Evolutionary conservation across 2,888 invertebrate species (phyloP).

Genomic region (Pasiphila rectangulata): DNA sequence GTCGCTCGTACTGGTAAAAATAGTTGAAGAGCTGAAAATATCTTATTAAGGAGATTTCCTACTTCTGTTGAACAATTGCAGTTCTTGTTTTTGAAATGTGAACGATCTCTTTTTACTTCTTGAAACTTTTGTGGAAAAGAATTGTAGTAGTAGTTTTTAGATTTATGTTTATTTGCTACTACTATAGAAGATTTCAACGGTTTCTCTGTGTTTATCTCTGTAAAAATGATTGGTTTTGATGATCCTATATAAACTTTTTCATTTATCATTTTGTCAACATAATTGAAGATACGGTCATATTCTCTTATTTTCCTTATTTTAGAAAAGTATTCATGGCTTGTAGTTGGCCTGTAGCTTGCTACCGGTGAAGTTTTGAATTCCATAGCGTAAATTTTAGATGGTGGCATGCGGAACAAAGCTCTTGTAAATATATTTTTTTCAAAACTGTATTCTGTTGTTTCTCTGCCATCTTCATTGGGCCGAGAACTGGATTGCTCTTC

Average conservation of each 20-base stretch:
- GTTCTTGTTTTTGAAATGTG: background rate
- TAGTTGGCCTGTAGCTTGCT: slow-evolving; percentile 46
- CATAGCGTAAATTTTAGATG: slow-evolving; percentile 45
- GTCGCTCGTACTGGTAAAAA: slow-evolving; percentile 35
- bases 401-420: slow-evolving; percentile 49
- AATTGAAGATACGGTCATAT: slow-evolving; percentile 59
- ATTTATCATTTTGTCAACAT: slow-evolving; percentile 62
- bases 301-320: slow-evolving; percentile 62
- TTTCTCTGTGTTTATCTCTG: slow-evolving; percentile 31
- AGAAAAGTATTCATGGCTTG: slow-evolving; percentile 60
- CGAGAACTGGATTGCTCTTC: slow-evolving; percentile 49
- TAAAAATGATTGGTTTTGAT: slow-evolving; percentile 36
- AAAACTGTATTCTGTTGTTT: slow-evolving; percentile 43
- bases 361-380: slow-evolving; percentile 58
- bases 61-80: slow-evolving; percentile 53
- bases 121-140: background rate
- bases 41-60: slow-evolving; percentile 40
- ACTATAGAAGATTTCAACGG: no score
- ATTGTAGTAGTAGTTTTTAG: slow-evolving; percentile 1
- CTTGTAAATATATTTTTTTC: slow-evolving; percentile 48
- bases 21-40: slow-evolving; percentile 44
- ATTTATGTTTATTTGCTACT: background rate
- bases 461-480: slow-evolving; percentile 36
- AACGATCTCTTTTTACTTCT: background rate
- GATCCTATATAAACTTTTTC: slow-evolving; percentile 45